Percentiles rank a stretch among this genome's conserved stretches.
Evolutionary conservation across 2,113 vertebrate genomes (phyloP).

Genomic region (Oxyruncus cristatus): DNA sequence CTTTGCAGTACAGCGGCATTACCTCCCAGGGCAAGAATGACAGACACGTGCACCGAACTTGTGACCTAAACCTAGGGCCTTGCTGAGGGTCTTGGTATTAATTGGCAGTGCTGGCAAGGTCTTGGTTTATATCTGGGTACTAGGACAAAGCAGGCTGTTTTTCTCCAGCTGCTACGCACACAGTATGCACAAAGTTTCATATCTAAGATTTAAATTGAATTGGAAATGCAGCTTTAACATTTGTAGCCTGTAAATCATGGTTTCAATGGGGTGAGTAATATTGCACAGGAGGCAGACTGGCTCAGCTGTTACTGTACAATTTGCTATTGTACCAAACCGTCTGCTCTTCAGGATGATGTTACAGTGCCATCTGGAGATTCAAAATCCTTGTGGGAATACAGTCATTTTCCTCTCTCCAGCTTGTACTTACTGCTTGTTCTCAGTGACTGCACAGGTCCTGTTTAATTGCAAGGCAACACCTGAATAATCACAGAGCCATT

Average conservation of each 20-base stretch:
- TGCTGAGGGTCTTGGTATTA: background rate
- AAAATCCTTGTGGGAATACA: background rate
- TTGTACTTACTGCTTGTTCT: background rate
- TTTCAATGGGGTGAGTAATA: slow-evolving; percentile 26
- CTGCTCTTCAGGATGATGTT: slow-evolving; percentile 34
- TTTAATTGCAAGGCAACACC: background rate
- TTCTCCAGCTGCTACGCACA: background rate
- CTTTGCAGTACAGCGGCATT: background rate
- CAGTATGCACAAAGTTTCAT: background rate
- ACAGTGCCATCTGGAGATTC: slow-evolving; percentile 62
- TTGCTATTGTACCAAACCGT: background rate
- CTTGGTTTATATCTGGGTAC: background rate
- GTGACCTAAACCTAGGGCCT: background rate
- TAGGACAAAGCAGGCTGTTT: background rate
- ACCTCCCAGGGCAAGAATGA: background rate
- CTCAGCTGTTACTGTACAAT: slow-evolving; percentile 13
- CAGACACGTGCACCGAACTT: background rate
- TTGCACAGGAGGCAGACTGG: background rate
- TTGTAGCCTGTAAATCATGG: background rate
- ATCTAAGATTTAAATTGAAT: background rate
- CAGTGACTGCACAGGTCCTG: background rate
- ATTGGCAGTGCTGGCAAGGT: background rate
- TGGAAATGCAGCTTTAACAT: background rate
- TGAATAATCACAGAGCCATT: background rate
- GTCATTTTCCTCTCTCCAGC: background rate